Conservation (phyloP, 2,113 vertebrate species). For the Lophius piscatorius region DNA sequence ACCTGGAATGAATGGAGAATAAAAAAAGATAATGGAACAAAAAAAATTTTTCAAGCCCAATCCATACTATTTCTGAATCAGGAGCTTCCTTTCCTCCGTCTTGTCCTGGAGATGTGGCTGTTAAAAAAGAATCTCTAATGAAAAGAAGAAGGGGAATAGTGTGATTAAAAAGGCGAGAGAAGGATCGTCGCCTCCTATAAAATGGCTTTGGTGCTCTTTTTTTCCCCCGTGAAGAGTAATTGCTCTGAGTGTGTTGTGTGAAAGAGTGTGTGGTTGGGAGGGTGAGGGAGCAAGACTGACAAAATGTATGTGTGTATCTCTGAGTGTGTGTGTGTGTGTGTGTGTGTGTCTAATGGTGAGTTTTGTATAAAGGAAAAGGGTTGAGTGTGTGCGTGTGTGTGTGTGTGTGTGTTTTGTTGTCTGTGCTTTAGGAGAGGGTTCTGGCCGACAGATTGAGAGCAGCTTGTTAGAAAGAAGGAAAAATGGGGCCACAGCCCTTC, state of each 20-base stretch:
- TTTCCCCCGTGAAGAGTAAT: constrained; percentile 70
- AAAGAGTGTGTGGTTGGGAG: constrained; percentile 9
- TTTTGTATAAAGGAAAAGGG: background rate
- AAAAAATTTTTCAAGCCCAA: background rate
- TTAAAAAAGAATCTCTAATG: constrained; percentile 8
- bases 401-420: constrained; percentile 21
- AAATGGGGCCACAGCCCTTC: constrained; percentile 73
- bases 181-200: constrained; percentile 49
- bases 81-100: constrained; percentile 40
- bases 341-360: constrained; percentile 13
- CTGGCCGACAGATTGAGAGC: constrained; percentile 80
- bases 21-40: background rate
- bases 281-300: constrained; percentile 11
- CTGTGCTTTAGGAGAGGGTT: constrained; percentile 66
- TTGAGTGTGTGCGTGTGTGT: constrained; percentile 31
- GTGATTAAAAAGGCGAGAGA: constrained; percentile 36
- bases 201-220: constrained; percentile 68
- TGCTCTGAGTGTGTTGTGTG: constrained; percentile 47
- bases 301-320: constrained; percentile 34
- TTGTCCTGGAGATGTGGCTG: constrained; percentile 42
- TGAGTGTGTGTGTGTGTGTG: constrained; percentile 34
- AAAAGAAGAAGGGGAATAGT: constrained; percentile 25
- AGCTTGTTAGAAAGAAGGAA: constrained; percentile 78
- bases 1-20: background rate
- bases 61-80: constrained; percentile 18